A percentile compares a stretch with the other conserved stretches of the same genome.
These are phyloP conservation scores for Tyria jacobaeae DNA, from an alignment of 2,888 invertebrate genomes.

Conservation along the genomic window DNA sequence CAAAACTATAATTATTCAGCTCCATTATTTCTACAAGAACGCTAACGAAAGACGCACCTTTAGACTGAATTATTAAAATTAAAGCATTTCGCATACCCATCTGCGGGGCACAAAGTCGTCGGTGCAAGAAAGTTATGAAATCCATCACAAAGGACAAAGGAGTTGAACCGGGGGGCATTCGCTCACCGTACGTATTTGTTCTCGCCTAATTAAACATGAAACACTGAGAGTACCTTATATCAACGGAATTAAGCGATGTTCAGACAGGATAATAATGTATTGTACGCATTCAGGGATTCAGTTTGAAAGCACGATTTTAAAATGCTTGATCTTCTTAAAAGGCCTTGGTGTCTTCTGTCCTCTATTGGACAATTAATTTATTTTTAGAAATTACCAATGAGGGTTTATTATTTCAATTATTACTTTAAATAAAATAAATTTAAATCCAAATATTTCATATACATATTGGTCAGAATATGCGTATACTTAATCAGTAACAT, in stretches of 20 bases:
- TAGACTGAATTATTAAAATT: conserved; percentile 77
- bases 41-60: conserved; percentile 61
- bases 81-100: conserved; percentile 71
- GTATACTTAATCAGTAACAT: too few relatives aligned
- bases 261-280: conserved; percentile 60
- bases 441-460: neutral
- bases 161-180: conserved; percentile 75
- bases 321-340: conserved; percentile 1
- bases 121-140: conserved; percentile 80
- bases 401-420: too few relatives aligned
- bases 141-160: conserved; percentile 83
- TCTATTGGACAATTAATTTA: neutral
- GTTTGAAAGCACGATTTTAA: neutral
- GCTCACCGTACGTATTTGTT: conserved; percentile 81
- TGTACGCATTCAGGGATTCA: conserved; percentile 30
- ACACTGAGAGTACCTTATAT: conserved; percentile 65
- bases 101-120: conserved; percentile 73
- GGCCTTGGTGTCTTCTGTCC: neutral
- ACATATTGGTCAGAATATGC: neutral
- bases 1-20: conserved; percentile 42
- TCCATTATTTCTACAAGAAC: conserved; percentile 39
- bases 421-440: too few relatives aligned
- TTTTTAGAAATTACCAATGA: neutral
- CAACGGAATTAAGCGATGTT: conserved; percentile 60
- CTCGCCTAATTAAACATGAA: conserved; percentile 84